Percentiles rank a stretch among this genome's conserved stretches.
phyloP scores from a whole-genome alignment of 2,113 vertebrate species.

The Indicator maculatus region DNA sequence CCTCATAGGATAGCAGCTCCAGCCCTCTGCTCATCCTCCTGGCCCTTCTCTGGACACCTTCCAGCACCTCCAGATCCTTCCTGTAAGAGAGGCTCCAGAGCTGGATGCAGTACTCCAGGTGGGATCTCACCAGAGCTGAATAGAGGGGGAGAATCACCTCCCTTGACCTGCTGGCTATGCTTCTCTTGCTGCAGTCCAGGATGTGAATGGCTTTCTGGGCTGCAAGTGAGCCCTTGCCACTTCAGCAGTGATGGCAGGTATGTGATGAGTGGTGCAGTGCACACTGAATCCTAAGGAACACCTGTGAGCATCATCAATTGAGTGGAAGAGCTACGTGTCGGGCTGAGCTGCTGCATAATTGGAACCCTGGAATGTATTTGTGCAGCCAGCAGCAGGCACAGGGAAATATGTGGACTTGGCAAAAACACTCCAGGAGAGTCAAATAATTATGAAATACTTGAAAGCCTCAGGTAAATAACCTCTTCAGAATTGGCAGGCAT shows the following conservation, averaged over 20 bases:
- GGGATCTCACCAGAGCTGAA: no score
- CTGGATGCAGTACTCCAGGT: no score
- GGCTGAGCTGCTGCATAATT: neutral
- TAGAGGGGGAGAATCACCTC: no score
- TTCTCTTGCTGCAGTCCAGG: no score
- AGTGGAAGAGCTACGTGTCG: conserved; percentile 6
- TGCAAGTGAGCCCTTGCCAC: neutral
- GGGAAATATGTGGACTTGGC: conserved; percentile 59
- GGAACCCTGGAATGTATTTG: conserved; percentile 35
- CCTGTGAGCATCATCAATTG: conserved; percentile 11
- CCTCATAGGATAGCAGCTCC: no score
- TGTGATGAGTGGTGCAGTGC: neutral
- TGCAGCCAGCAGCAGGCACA: neutral
- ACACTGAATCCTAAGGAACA: neutral
- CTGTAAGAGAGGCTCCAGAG: no score
- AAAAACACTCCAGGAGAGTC: conserved; percentile 37
- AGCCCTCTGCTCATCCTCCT: no score
- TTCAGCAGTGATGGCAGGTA: conserved; percentile 25
- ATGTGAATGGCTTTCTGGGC: no score
- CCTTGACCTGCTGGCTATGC: no score
- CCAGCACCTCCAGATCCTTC: no score
- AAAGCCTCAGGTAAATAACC: conserved; percentile 64
- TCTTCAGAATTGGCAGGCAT: conserved; percentile 63
- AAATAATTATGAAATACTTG: conserved; percentile 64
- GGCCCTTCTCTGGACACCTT: no score